Evolutionary conservation across 2,113 vertebrate species (phyloP).

Genomic region (Nematolebias whitei): DNA sequence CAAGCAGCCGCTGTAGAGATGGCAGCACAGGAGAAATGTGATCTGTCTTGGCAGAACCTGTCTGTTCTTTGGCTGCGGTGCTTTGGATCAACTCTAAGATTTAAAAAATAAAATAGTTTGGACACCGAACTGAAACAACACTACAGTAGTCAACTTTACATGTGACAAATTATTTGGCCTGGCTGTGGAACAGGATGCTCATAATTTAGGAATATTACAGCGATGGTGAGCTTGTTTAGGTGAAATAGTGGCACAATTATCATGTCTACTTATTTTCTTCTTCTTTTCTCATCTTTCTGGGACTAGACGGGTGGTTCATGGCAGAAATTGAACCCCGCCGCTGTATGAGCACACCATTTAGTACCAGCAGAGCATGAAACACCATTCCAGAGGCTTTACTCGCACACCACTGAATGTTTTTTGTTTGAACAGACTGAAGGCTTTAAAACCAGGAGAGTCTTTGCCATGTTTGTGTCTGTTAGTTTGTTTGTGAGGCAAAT

Average conservation of each 20-base stretch:
- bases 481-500: too few relatives aligned
- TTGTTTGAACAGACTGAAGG: conserved; percentile 11
- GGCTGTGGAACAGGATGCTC: not conserved
- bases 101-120: too few relatives aligned
- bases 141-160: not conserved
- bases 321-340: conserved; percentile 53
- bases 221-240: not conserved
- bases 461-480: too few relatives aligned
- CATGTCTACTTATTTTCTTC: conserved; percentile 14
- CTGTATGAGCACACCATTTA: conserved; percentile 63
- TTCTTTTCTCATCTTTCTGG: conserved; percentile 33
- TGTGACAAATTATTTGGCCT: not conserved
- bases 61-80: not conserved
- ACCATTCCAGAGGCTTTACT: conserved; percentile 49
- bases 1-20: not conserved
- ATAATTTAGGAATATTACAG: not conserved
- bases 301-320: conserved; percentile 28
- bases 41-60: not conserved
- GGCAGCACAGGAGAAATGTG: not conserved
- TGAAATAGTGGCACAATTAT: conserved; percentile 25
- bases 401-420: conserved; percentile 7
- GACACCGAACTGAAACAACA: not conserved
- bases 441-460: too few relatives aligned
- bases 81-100: not conserved
- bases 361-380: conserved; percentile 67